phyloP scores from a whole-genome alignment of 2,797 vertebrate species.

The Tamandua tetradactyla region DNA sequence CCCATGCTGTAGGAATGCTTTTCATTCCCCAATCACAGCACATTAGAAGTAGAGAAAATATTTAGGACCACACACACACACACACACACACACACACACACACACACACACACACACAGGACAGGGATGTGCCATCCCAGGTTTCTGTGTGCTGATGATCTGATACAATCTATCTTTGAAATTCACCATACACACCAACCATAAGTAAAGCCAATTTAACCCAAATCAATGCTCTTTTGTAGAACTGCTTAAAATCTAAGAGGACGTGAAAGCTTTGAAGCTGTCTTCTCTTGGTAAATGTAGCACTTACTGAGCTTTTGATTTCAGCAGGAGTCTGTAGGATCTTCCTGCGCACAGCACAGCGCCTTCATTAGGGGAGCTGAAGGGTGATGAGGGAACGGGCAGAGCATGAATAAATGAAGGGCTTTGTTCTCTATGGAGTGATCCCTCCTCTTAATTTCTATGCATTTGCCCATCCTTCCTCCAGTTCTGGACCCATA shows the following conservation, averaged over 20 bases:
- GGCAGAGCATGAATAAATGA: not conserved
- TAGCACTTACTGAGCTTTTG: slow-evolving; percentile 63
- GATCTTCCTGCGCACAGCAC: not conserved
- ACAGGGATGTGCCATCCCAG: slow-evolving; percentile 63
- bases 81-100: not conserved
- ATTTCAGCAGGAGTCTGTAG: slow-evolving; percentile 50
- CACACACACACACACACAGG: not conserved
- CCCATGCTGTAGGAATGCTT: slow-evolving; percentile 76
- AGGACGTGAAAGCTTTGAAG: slow-evolving; percentile 84
- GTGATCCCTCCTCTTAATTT: not conserved
- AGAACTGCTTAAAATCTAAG: slow-evolving; percentile 83
- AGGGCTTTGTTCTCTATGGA: not conserved
- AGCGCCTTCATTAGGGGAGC: slow-evolving; percentile 62
- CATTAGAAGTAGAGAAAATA: slow-evolving; percentile 81
- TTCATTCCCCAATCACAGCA: slow-evolving; percentile 78
- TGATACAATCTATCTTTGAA: slow-evolving; percentile 81
- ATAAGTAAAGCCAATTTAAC: slow-evolving; percentile 86
- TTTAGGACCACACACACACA: slow-evolving; percentile 63
- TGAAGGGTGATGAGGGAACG: slow-evolving; percentile 70
- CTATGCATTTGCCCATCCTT: not conserved
- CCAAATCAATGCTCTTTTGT: slow-evolving; percentile 84
- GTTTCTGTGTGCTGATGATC: slow-evolving; percentile 75
- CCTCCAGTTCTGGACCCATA: not conserved
- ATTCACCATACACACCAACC: slow-evolving; percentile 77
- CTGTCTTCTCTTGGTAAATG: slow-evolving; percentile 74